These are phyloP conservation scores for Xenus cinereus DNA, from an alignment of 2,113 vertebrate species.

Conservation along the genomic window DNA sequence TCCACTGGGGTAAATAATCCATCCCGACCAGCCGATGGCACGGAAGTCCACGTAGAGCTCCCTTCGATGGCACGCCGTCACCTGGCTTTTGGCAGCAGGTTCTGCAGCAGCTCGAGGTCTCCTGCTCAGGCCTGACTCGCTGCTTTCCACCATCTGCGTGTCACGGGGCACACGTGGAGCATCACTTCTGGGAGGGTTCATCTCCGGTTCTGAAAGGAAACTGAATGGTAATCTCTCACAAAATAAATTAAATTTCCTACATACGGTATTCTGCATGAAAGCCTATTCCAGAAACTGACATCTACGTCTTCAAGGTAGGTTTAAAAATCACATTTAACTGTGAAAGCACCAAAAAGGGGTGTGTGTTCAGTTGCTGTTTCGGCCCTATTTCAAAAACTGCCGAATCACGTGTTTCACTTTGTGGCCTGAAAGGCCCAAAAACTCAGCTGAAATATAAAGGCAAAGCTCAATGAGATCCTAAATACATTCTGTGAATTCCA, in stretches of 20 bases:
- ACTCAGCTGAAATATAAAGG: background rate
- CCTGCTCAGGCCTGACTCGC: conserved; percentile 10
- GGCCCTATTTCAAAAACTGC: background rate
- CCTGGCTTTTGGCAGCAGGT: background rate
- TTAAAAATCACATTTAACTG: background rate
- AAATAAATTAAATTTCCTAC: rapidly evolving
- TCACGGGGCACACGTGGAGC: rapidly evolving
- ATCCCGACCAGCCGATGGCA: conserved; percentile 85
- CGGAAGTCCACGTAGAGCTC: conserved; percentile 84
- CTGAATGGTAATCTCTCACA: background rate
- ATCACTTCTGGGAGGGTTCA: background rate
- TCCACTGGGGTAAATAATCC: conserved; percentile 85
- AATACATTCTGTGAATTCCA: background rate
- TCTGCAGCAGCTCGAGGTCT: conserved; percentile 41
- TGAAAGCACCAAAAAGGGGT: background rate
- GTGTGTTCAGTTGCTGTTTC: background rate
- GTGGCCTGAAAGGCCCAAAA: background rate
- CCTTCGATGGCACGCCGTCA: conserved; percentile 70
- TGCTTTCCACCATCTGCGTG: background rate
- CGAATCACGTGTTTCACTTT: background rate
- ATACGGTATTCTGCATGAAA: background rate
- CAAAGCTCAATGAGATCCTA: background rate
- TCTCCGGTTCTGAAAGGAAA: conserved; percentile 22
- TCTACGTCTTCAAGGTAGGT: background rate
- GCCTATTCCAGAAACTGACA: background rate